A percentile compares a stretch with the other conserved stretches of the same genome.
Conservation (phyloP, 30 jellyfish, hydroid and myxozoan species). For the Rhopilema esculentum region DNA sequence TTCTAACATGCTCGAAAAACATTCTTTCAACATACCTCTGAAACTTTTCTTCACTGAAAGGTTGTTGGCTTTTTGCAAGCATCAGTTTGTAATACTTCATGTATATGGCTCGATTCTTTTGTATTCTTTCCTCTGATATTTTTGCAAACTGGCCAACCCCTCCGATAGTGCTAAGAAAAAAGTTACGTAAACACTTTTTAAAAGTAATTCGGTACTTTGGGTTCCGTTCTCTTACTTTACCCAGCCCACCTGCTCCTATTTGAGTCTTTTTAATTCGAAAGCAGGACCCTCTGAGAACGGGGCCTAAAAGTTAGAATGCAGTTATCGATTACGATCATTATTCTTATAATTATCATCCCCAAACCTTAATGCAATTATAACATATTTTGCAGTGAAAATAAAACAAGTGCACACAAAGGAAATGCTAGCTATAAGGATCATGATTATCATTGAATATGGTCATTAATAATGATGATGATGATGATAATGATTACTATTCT, state of each 20-base stretch:
- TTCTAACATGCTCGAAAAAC: constrained; percentile 30
- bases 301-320: too few relatives aligned
- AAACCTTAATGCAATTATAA: not conserved
- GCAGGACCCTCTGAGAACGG: too few relatives aligned
- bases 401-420: too few relatives aligned
- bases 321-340: too few relatives aligned
- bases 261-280: too few relatives aligned
- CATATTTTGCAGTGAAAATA: not conserved
- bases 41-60: constrained; percentile 29
- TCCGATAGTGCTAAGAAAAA: not conserved
- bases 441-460: too few relatives aligned
- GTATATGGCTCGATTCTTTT: not conserved
- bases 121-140: not conserved
- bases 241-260: too few relatives aligned
- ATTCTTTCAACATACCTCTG: not conserved
- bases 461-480: too few relatives aligned
- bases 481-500: too few relatives aligned
- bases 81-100: not conserved
- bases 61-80: constrained; percentile 13
- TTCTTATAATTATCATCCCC: not conserved
- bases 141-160: constrained; percentile 53
- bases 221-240: not conserved
- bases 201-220: not conserved
- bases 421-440: too few relatives aligned
- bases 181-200: too few relatives aligned